Conservation (phyloP, 2,113 vertebrate species). For the Odobenus rosmarus region DNA sequence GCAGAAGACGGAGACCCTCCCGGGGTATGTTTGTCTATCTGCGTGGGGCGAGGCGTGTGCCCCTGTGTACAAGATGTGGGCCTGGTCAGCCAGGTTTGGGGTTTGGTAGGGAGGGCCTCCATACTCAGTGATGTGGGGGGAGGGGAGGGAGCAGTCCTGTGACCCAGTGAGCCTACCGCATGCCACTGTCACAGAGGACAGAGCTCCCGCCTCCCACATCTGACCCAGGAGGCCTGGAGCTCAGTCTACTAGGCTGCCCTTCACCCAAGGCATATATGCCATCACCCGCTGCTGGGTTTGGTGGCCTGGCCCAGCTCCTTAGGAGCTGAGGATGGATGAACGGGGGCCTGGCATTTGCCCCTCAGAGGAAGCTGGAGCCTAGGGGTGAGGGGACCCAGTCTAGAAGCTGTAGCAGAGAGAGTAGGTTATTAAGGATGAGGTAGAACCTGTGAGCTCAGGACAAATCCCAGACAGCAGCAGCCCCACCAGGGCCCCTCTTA, state of each 20-base stretch:
- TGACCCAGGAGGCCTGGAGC: not conserved
- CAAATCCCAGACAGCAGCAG: not conserved
- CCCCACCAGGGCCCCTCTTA: not conserved
- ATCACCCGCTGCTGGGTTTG: not conserved
- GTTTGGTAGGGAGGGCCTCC: not conserved
- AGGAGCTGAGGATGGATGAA: not conserved
- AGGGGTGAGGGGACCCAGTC: not conserved
- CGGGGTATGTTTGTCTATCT: not conserved
- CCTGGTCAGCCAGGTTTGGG: not conserved
- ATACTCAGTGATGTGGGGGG: not conserved
- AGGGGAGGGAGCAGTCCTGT: not conserved
- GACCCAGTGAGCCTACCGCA: not conserved
- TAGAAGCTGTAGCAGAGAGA: not conserved
- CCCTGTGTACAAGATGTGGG: not conserved
- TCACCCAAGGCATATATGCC: not conserved
- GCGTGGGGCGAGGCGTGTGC: not conserved
- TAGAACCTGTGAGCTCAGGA: not conserved
- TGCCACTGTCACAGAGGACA: not conserved
- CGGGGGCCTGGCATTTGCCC: not conserved
- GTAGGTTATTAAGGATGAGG: not conserved
- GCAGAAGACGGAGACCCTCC: not conserved
- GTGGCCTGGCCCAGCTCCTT: not conserved
- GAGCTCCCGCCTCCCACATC: not conserved
- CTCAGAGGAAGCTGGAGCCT: not conserved
- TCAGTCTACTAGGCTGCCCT: not conserved